A percentile compares a stretch with the other conserved stretches of the same genome.
Conservation (phyloP, 2,888 invertebrate species). For the Lasioglossum leucozonium region DNA sequence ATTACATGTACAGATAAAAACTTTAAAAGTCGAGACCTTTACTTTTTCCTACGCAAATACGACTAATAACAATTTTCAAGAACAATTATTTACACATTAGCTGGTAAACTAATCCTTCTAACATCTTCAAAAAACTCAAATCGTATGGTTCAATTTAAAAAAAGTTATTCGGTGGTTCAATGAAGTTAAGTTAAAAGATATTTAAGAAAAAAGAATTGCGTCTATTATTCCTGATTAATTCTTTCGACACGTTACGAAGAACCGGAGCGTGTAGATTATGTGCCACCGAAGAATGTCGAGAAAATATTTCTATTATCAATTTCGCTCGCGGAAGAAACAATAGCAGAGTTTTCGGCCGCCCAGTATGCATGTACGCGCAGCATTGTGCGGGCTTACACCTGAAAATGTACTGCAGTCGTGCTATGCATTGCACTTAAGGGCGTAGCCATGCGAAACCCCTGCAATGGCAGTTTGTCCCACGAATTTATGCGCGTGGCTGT, state of each 20-base stretch:
- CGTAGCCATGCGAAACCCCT: slow-evolving; percentile 71
- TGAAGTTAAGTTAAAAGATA: too few relatives aligned
- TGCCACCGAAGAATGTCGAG: neutral
- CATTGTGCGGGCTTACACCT: slow-evolving; percentile 43
- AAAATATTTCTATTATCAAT: neutral
- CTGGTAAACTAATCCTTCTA: too few relatives aligned
- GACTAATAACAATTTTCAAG: too few relatives aligned
- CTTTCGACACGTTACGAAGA: neutral
- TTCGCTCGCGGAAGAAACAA: neutral
- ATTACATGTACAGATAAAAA: too few relatives aligned
- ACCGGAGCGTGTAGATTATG: neutral
- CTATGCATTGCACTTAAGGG: slow-evolving; percentile 69
- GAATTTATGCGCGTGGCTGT: slow-evolving; percentile 66
- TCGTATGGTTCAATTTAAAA: too few relatives aligned
- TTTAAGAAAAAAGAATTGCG: too few relatives aligned
- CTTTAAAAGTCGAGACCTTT: too few relatives aligned
- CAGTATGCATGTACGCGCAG: slow-evolving; percentile 12
- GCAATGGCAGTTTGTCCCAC: slow-evolving; percentile 67
- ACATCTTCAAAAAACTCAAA: too few relatives aligned
- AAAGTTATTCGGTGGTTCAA: too few relatives aligned
- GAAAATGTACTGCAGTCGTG: slow-evolving; percentile 59
- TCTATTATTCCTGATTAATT: too few relatives aligned
- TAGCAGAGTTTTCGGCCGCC: slow-evolving; percentile 25
- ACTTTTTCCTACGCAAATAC: too few relatives aligned
- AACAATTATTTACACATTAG: too few relatives aligned